These are phyloP conservation scores for Triops cancriformis DNA, from an alignment of 1,140 invertebrate species.

Conservation along the genomic window DNA sequence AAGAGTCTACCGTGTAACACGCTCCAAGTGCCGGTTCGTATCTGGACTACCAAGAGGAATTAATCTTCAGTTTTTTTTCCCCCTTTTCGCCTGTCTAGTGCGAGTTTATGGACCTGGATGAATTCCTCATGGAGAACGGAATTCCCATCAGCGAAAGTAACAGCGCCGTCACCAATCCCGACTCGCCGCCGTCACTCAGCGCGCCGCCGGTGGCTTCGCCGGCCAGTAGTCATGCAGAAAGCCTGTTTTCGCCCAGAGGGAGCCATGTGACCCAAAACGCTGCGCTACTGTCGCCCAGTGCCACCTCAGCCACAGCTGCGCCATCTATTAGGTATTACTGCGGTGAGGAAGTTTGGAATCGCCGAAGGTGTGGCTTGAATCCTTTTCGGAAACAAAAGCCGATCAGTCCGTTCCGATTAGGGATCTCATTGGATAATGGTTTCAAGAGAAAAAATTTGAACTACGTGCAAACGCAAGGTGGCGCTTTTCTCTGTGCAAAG, in stretches of 20 bases:
- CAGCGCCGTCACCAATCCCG: constrained; percentile 30
- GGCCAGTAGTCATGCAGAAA: background rate
- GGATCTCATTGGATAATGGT: too few species aligned
- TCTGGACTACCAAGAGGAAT: background rate
- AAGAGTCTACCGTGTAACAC: background rate
- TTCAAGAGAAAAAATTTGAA: too few species aligned
- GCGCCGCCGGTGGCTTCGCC: background rate
- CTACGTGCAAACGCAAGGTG: too few species aligned
- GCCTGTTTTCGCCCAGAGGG: background rate
- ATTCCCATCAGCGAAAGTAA: constrained; percentile 67
- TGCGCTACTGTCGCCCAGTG: background rate
- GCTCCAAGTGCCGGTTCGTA: constrained; percentile 15
- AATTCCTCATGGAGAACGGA: constrained; percentile 88
- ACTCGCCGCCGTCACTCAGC: background rate
- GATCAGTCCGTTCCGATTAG: too few species aligned
- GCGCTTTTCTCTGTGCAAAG: too few species aligned
- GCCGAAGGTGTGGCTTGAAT: too few species aligned
- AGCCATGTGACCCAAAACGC: background rate
- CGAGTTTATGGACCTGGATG: constrained; percentile 91
- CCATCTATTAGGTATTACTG: background rate
- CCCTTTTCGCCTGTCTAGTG: constrained; percentile 35
- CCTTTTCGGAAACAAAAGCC: too few species aligned
- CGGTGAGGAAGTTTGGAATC: background rate
- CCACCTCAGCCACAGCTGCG: background rate
- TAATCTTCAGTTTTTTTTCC: constrained; percentile 18